A percentile compares a stretch with the other conserved stretches of the same genome.
phyloP scores from a whole-genome alignment of 1,140 invertebrate genomes.

The Pogonomyrmex californicus region DNA sequence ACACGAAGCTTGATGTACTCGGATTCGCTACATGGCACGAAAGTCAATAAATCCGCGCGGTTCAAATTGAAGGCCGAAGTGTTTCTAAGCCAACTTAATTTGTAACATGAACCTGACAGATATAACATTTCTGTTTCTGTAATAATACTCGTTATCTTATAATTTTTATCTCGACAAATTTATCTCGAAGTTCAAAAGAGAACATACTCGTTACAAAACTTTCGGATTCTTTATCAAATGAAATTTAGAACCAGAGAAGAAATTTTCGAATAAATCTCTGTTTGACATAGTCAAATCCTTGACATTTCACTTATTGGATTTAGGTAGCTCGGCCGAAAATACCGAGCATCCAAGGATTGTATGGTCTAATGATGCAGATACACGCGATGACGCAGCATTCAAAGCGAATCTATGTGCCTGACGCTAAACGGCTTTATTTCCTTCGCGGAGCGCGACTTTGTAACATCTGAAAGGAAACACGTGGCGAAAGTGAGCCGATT shows the following conservation, averaged over 20 bases:
- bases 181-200: not conserved
- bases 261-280: not conserved
- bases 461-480: constrained; percentile 56
- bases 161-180: constrained; percentile 5
- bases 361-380: not conserved
- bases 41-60: constrained; percentile 32
- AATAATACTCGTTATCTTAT: not conserved
- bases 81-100: not conserved
- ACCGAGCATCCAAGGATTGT: not conserved
- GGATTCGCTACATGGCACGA: constrained; percentile 6
- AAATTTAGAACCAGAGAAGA: not conserved
- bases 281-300: constrained; percentile 17
- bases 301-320: constrained; percentile 7
- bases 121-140: not conserved
- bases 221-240: not conserved
- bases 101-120: not conserved
- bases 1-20: constrained; percentile 38
- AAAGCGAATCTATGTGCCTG: constrained; percentile 3
- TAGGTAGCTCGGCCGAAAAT: not conserved
- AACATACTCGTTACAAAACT: not conserved
- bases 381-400: constrained; percentile 8
- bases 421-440: constrained; percentile 19
- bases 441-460: not conserved
- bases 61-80: constrained; percentile 6
- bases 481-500: constrained; percentile 63